Evolutionary conservation across 2,797 vertebrate species (phyloP).

Genomic region (Synaphobranchus kaupii): DNA sequence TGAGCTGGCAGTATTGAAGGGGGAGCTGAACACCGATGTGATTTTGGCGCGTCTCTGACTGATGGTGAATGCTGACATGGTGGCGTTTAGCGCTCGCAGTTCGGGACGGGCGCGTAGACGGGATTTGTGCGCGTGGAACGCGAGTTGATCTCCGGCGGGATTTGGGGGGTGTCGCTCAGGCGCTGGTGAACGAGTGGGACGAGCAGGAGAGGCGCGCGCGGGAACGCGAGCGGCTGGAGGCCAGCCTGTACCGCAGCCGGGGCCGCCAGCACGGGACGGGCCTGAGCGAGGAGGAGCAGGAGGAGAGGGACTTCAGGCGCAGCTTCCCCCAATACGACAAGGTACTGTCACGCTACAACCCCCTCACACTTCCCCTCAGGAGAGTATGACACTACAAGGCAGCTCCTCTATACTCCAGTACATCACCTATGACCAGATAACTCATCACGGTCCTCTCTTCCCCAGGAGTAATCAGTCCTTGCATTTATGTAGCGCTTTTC

Average conservation of each 20-base stretch:
- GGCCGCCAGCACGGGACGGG: constrained; percentile 75
- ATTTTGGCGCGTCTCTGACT: neutral
- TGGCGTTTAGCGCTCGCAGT: neutral
- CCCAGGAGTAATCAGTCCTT: neutral
- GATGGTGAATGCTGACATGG: neutral
- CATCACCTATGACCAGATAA: neutral
- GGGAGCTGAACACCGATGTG: neutral
- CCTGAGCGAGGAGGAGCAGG: constrained; percentile 83
- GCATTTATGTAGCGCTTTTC: no score
- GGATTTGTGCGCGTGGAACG: neutral
- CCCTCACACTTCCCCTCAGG: neutral
- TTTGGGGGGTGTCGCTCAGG: constrained; percentile 64
- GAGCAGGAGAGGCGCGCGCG: constrained; percentile 80
- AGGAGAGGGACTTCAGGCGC: constrained; percentile 86
- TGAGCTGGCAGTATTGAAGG: neutral
- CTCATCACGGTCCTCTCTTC: neutral
- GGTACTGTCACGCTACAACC: constrained; percentile 64
- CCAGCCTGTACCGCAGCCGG: constrained; percentile 82
- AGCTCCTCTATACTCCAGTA: neutral
- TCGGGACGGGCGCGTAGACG: neutral
- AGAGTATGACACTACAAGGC: neutral
- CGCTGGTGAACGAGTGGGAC: constrained; percentile 94
- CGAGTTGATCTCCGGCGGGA: neutral
- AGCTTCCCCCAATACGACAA: constrained; percentile 86
- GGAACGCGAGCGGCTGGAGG: constrained; percentile 79